Base-by-base conservation (phyloP, 1,140 invertebrate species). In the Drosophila takahashii region DNA sequence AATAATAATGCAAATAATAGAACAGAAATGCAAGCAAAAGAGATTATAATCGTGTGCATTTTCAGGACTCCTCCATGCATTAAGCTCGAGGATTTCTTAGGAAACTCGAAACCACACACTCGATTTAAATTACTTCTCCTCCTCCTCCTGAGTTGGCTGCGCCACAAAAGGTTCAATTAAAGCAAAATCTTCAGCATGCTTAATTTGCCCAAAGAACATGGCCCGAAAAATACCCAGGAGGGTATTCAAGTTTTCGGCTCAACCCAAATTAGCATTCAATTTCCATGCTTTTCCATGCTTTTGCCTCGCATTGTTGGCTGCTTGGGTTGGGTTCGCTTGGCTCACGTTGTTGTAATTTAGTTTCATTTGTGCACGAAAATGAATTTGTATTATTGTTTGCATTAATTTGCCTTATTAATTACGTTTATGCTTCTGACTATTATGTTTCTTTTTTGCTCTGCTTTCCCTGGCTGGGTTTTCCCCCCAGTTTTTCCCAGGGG, bases 321-420 rank as follows among this genome's bases (percentile, higher is more conserved):
- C 22, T 34, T 32, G 58, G 32, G 13, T 62, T 45, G 57, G 27
- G 51, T 39, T 57, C 48, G 41, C 36, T 39, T 9, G 44, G 47
- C 61, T 69, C 78, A 86, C 78, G 79, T 77, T 89, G 84, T 84
- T 89, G 73, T 89, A 90, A 90, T 89, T 89, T 89, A 80, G 85
- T 89, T 90, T 90, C 72, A 77, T 84, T 87, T 87, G 84, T 80
- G 84, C 77, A 80, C 83, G 84, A 84, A 89, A 89, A 89, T 89
- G 84, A 89, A 89, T 89, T 89, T 80, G 80, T 89, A 89, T 86
- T 86, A 86, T 89, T 89, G 84, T 89, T 89, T 89, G 84, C 84
- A 89, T 89, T 89, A 89, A 89, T 89, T 89, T 89, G 84, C 84
- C 84, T 89, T 89, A 89, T 89, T 89, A 89, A 89, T 89, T 89